Conservation (phyloP, 2,113 vertebrate genomes). For the Triplophysa rosa region DNA sequence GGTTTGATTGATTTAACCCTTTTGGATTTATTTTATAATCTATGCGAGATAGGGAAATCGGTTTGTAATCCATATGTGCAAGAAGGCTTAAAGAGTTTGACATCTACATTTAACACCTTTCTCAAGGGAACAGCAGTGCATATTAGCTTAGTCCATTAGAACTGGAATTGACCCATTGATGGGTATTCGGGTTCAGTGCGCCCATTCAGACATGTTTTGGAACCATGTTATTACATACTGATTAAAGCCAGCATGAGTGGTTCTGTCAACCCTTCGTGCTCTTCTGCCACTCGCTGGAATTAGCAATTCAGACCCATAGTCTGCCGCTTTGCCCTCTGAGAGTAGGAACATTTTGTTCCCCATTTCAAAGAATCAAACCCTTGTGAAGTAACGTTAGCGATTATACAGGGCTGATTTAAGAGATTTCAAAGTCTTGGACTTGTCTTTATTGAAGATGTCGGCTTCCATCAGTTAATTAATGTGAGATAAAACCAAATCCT, state of each 20-base stretch:
- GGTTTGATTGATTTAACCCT: background rate
- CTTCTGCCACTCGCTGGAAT: constrained; percentile 27
- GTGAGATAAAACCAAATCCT: constrained; percentile 44
- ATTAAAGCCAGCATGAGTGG: background rate
- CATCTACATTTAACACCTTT: constrained; percentile 22
- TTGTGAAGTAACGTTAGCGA: constrained; percentile 19
- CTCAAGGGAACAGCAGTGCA: constrained; percentile 18
- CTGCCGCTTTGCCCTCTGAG: constrained; percentile 38
- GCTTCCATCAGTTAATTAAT: constrained; percentile 42
- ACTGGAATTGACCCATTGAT: background rate
- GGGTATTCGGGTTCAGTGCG: constrained; percentile 24
- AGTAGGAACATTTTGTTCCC: constrained; percentile 34
- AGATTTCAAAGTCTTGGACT: constrained; percentile 38
- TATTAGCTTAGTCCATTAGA: constrained; percentile 16
- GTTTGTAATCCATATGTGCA: constrained; percentile 1
- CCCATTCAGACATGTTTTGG: constrained; percentile 11
- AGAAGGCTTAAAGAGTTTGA: constrained; percentile 25
- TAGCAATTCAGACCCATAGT: constrained; percentile 41
- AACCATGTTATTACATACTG: constrained; percentile 34
- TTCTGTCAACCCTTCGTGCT: constrained; percentile 28
- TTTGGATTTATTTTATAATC: background rate
- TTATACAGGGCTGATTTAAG: background rate
- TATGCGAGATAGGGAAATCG: background rate
- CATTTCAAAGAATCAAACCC: constrained; percentile 36
- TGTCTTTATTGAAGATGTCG: constrained; percentile 27